phyloP scores from a whole-genome alignment of 1,140 invertebrate genomes.

The Nephotettix cincticeps region DNA sequence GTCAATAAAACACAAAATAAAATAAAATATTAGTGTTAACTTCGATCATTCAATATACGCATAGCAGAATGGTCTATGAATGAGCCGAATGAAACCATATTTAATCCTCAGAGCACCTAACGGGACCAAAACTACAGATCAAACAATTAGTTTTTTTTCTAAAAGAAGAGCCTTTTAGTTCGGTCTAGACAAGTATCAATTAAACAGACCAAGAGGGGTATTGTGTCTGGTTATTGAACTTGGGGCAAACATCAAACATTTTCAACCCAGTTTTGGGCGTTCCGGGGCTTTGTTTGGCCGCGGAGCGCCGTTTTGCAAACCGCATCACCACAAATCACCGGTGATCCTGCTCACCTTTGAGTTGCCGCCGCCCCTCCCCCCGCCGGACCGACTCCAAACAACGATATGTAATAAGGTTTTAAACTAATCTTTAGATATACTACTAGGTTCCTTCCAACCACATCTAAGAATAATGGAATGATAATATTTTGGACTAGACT shows the following conservation, averaged over 20 bases:
- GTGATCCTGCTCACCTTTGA: constrained; percentile 1
- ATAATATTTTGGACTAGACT: no score
- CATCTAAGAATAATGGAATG: no score
- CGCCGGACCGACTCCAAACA: background rate
- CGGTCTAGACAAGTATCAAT: background rate
- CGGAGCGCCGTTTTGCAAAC: constrained; percentile 1
- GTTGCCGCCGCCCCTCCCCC: background rate
- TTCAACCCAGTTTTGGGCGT: constrained; percentile 7
- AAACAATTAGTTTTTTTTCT: background rate
- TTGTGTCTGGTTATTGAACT: background rate
- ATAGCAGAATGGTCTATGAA: no score
- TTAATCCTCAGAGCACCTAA: background rate
- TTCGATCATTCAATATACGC: no score
- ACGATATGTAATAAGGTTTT: no score
- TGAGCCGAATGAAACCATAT: background rate
- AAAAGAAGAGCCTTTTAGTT: background rate
- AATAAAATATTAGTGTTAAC: no score
- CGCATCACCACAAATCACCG: constrained; percentile 9
- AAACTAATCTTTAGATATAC: no score
- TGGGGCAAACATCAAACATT: constrained; percentile 5
- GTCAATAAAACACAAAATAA: no score
- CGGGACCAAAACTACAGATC: background rate
- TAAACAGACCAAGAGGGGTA: background rate
- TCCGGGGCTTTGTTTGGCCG: background rate
- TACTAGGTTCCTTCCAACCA: no score